Conservation (phyloP, 2,888 invertebrate species). For the Conus canariensis region DNA sequence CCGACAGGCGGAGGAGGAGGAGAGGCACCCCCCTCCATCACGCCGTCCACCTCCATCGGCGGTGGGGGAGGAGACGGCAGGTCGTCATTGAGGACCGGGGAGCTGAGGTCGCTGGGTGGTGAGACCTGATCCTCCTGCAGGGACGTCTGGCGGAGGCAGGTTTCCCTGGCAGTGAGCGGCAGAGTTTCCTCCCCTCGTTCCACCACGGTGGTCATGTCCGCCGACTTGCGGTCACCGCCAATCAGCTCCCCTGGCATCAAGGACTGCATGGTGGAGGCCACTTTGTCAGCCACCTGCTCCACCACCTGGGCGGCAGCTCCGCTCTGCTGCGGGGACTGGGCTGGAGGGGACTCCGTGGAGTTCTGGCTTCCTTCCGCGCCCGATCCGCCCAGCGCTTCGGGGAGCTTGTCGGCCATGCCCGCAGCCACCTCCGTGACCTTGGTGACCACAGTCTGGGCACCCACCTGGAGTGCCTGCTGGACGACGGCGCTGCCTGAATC, state of each 20-base stretch:
- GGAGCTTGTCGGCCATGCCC: background rate
- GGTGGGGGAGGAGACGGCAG: background rate
- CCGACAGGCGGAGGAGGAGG: background rate
- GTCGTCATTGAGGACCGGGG: background rate
- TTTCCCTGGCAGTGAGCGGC: constrained; percentile 38
- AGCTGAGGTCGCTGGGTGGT: background rate
- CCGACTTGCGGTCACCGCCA: constrained; percentile 13
- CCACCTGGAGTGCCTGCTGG: background rate
- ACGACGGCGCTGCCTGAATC: background rate
- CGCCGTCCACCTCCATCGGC: background rate
- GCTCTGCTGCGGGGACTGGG: background rate
- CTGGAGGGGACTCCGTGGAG: background rate
- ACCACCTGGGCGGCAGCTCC: constrained; percentile 4
- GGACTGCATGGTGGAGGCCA: constrained; percentile 30
- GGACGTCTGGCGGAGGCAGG: constrained; percentile 47
- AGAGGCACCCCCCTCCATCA: background rate
- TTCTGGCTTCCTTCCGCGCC: background rate
- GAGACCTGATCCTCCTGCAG: background rate
- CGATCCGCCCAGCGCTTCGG: background rate
- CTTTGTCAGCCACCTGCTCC: constrained; percentile 34
- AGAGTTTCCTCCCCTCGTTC: constrained; percentile 51
- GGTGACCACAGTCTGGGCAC: background rate
- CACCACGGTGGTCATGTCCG: constrained; percentile 31
- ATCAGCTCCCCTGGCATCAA: background rate
- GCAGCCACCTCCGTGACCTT: background rate